A percentile compares a stretch with the other conserved stretches of the same genome.
phyloP scores from a whole-genome alignment of 2,888 invertebrate genomes.

The Spialia ferax region DNA sequence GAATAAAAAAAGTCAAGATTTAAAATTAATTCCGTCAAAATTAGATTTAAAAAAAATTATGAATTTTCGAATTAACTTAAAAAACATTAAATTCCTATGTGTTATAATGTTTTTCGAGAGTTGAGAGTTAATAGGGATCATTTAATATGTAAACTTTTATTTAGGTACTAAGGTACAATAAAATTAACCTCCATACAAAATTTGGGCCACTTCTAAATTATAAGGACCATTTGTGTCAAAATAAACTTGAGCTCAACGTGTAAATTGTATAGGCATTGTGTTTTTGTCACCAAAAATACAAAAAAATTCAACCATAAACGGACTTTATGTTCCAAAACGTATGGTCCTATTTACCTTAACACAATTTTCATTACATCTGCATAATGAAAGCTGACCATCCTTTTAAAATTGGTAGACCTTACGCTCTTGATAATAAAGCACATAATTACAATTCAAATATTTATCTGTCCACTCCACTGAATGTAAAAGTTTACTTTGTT shows the following conservation, averaged over 20 bases:
- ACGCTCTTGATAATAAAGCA: neutral
- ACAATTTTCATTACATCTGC: neutral
- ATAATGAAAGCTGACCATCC: neutral
- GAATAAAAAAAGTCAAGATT: too few relatives aligned
- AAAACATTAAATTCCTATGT: neutral
- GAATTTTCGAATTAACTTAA: too few relatives aligned
- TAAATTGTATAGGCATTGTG: slow-evolving; percentile 65
- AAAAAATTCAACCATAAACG: neutral
- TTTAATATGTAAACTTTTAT: neutral
- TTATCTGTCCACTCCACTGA: neutral
- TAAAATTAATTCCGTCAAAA: too few relatives aligned
- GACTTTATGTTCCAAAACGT: slow-evolving; percentile 7
- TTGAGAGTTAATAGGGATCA: neutral
- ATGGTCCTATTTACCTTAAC: slow-evolving; percentile 16
- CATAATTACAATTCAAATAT: neutral
- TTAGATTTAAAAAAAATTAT: too few relatives aligned
- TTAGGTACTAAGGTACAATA: slow-evolving; percentile 41
- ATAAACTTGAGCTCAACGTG: slow-evolving; percentile 55
- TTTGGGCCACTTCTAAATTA: slow-evolving; percentile 54
- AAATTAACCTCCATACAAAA: slow-evolving; percentile 62
- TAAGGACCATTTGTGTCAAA: slow-evolving; percentile 55
- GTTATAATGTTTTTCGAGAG: neutral
- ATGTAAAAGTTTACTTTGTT: neutral
- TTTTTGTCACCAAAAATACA: slow-evolving; percentile 48
- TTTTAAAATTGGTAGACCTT: slow-evolving; percentile 4